Base-by-base conservation (phyloP, 2,797 vertebrate species). In the Capromys pilorides region DNA sequence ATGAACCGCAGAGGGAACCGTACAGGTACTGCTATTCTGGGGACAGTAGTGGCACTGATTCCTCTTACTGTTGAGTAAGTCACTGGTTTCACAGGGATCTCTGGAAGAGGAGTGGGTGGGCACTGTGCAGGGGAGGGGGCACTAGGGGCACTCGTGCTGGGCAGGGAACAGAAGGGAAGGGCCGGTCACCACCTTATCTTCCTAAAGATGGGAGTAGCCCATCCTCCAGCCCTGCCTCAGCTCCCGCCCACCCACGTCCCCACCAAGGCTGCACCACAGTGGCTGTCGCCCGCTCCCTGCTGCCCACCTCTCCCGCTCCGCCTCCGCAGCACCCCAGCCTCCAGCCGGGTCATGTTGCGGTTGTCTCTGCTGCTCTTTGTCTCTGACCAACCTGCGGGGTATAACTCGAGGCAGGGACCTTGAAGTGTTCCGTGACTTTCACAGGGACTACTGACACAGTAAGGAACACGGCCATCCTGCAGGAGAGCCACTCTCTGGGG, bases 251-350 rank as follows among this genome's bases (percentile, higher is more conserved):
- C 12, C 12, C 21, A 28, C 3, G 2, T 14, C 12, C 22, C n/a
- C 22, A 2, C 36, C 36, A 12, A 22, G 69, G 22, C 54, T 57
- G 54, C 16, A 19, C 54, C 16, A 31, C 66, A 26, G 41, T 26
- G 41, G 1, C 21, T n/a, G 12, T 0, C 31, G 24, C 26, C 2
- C 19, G 26, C 16, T 12, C 59, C 66, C 16, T 71, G 61, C 54
- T 3, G 13, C 16, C 62, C 24, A 3, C 1, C 18, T 4, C 61
- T 21, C 18, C 89, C 33, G 24, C 6, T 33, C n/a, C 24, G 45
- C 41, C 3, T 13, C 39, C 0, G 22, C 0, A 9, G 13, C 18
- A 2, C 5, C 1, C 41, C 26, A 31, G 49, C n/a, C 83, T 19
- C 4, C 28, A 1, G 36, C 21, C 10, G 4, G 16, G 9, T 19